Conservation (phyloP, 1,140 invertebrate species). For the Aphelenchoides besseyi region DNA sequence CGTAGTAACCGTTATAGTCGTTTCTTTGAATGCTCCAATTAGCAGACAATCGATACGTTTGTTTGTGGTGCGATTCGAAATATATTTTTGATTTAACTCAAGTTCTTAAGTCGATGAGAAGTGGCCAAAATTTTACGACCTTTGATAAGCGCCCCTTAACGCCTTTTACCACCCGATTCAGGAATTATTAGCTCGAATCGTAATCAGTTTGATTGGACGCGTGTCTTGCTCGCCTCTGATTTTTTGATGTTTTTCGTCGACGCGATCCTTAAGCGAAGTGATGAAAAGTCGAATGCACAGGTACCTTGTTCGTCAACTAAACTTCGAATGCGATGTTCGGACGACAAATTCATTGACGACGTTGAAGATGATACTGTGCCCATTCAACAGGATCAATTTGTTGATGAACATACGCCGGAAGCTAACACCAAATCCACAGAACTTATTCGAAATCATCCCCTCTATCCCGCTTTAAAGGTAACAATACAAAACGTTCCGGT, state of each 20-base stretch:
- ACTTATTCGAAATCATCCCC: slow-evolving; percentile 5
- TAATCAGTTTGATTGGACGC: neutral
- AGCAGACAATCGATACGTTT: no score
- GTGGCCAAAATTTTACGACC: neutral
- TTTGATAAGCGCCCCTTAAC: neutral
- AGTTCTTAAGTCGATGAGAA: no score
- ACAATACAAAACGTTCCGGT: neutral
- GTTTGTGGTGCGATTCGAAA: no score
- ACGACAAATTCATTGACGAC: no score
- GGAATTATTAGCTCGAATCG: neutral
- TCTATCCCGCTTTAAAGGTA: slow-evolving; percentile 11
- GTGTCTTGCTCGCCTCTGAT: neutral
- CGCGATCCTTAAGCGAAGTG: neutral
- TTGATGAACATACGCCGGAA: neutral
- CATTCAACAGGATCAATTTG: no score
- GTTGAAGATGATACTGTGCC: no score
- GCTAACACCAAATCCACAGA: neutral
- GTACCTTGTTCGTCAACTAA: neutral
- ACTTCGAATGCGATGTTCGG: neutral
- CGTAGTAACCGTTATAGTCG: no score
- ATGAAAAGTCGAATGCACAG: neutral
- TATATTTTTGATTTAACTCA: no score
- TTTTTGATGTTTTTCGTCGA: neutral
- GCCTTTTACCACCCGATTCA: neutral
- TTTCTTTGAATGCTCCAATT: no score